Percentiles rank a stretch among this genome's conserved stretches.
phyloP scores from a whole-genome alignment of 2,888 invertebrate species.

The Zele albiditarsus region DNA sequence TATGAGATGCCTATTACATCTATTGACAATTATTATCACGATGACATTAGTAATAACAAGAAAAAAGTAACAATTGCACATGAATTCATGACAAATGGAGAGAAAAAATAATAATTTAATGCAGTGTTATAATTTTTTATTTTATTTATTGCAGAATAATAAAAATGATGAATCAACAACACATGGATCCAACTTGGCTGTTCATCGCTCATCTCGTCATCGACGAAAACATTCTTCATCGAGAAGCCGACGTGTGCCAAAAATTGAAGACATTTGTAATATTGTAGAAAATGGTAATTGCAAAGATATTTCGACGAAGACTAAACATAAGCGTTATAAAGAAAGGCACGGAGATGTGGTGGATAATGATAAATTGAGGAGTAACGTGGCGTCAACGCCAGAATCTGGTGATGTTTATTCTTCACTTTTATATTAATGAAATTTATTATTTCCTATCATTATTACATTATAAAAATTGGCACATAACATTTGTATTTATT shows the following conservation, averaged over 20 bases:
- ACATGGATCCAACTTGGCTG: slow-evolving; percentile 53
- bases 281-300: slow-evolving; percentile 46
- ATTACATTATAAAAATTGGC: too few species aligned
- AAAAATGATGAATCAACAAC: slow-evolving; percentile 49
- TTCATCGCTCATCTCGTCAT: slow-evolving; percentile 52
- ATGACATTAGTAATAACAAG: slow-evolving; percentile 25
- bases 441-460: too few species aligned
- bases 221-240: slow-evolving; percentile 56
- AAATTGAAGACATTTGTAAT: slow-evolving; percentile 39
- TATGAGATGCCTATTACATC: slow-evolving; percentile 53
- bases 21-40: slow-evolving; percentile 39
- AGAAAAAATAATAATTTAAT: not conserved
- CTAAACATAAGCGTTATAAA: slow-evolving; percentile 54
- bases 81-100: not conserved
- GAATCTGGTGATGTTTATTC: slow-evolving; percentile 49
- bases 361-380: slow-evolving; percentile 53
- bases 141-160: slow-evolving; percentile 47
- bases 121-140: slow-evolving; percentile 10
- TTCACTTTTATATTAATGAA: too few species aligned
- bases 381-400: slow-evolving; percentile 49
- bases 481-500: too few species aligned
- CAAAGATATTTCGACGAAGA: slow-evolving; percentile 46
- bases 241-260: slow-evolving; percentile 48
- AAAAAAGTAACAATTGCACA: slow-evolving; percentile 23
- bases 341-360: slow-evolving; percentile 53